Evolutionary conservation across 2,797 vertebrate genomes (phyloP).

Genomic region (Chaunax sp.): DNA sequence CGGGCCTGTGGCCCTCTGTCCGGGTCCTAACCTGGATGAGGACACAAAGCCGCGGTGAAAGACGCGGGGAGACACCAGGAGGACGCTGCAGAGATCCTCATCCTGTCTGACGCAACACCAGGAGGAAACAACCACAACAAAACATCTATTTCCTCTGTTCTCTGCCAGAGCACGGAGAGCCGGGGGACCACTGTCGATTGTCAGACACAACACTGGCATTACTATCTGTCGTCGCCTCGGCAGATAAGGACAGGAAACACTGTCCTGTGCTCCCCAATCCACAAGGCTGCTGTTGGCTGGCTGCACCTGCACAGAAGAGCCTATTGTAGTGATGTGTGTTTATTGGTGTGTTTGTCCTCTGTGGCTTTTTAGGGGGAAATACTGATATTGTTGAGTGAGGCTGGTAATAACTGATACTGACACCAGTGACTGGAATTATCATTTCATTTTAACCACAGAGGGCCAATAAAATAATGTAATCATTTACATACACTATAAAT

Average conservation of each 20-base stretch:
- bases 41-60: constrained; percentile 50
- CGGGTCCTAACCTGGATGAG: constrained; percentile 62
- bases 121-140: constrained; percentile 65
- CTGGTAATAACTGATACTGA: constrained; percentile 26
- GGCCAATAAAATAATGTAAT: constrained; percentile 8
- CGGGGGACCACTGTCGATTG: constrained; percentile 54
- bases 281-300: constrained; percentile 40
- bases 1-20: constrained; percentile 22
- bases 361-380: constrained; percentile 16
- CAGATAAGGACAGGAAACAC: constrained; percentile 74
- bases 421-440: constrained; percentile 31
- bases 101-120: constrained; percentile 48
- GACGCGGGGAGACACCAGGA: constrained; percentile 16
- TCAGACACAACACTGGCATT: constrained; percentile 75
- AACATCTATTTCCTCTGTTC: constrained; percentile 66
- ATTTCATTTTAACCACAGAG: constrained; percentile 13
- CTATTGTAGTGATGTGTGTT: constrained; percentile 52
- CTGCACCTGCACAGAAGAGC: constrained; percentile 72
- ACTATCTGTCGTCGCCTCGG: constrained; percentile 55
- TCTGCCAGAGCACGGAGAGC: constrained; percentile 20
- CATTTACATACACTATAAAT: not conserved
- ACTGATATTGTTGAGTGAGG: constrained; percentile 37
- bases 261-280: constrained; percentile 49
- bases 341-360: constrained; percentile 40
- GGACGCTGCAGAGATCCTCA: constrained; percentile 35